Conservation (phyloP, 2,797 vertebrate genomes). For the Amniataba percoides region DNA sequence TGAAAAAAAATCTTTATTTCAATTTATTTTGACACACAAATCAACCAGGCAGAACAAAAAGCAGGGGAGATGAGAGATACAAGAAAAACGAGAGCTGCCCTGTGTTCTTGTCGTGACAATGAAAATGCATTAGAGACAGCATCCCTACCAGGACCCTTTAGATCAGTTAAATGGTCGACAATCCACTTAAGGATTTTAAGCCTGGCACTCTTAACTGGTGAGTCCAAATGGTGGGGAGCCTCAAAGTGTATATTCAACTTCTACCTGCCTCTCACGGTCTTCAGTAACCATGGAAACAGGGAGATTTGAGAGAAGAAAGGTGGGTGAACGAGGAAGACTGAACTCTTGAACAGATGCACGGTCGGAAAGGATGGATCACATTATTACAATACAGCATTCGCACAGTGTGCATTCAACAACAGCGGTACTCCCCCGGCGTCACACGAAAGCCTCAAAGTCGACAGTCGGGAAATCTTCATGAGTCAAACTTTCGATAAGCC, state of each 20-base stretch:
- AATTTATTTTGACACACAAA: constrained; percentile 18
- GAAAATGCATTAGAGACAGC: constrained; percentile 14
- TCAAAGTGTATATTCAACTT: constrained; percentile 47
- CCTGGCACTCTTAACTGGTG: constrained; percentile 9
- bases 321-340: constrained; percentile 35
- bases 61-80: constrained; percentile 4
- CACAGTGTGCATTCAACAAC: constrained; percentile 1
- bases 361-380: constrained; percentile 24
- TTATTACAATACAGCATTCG: constrained; percentile 6
- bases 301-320: constrained; percentile 44
- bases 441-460: constrained; percentile 7
- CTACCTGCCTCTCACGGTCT: constrained; percentile 57
- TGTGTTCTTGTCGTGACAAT: constrained; percentile 10
- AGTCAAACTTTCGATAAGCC: constrained; percentile 43
- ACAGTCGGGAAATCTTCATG: constrained; percentile 21
- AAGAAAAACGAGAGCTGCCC: not conserved
- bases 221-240: constrained; percentile 37
- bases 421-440: not conserved
- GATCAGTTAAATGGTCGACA: constrained; percentile 31
- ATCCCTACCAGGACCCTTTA: not conserved
- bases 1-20: constrained; percentile 10
- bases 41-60: constrained; percentile 28
- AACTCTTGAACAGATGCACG: constrained; percentile 24
- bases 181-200: constrained; percentile 24
- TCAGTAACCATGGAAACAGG: constrained; percentile 75